Base-by-base conservation (phyloP, 2,113 vertebrate species). In the Hydrolagus affinis region DNA sequence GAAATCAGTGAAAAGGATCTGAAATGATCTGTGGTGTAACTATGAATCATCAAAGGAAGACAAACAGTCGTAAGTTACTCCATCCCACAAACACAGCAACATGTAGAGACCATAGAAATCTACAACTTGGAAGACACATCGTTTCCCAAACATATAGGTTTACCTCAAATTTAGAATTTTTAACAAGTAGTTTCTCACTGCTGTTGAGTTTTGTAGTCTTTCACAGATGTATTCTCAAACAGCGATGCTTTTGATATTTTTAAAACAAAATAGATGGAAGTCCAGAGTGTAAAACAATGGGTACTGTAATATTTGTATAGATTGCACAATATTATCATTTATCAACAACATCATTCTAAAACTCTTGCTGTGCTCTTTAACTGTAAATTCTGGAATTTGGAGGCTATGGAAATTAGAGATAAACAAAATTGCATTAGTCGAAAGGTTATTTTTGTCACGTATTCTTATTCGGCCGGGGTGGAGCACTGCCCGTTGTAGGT, bases 1-100 rank as follows among this genome's bases (percentile, higher is more conserved):
- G 88, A 92, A 88, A 92, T 91, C 85, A 90, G 88, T 89, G 89
- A 91, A 91, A 90, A 91, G 70, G 28, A 71, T 89, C 86, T 85
- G 85, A 73, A 70, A 71, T 85, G 87, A 87, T 66, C 80, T 62
- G 87, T 86, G 86, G 86, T 88, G 86, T 60, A 76, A 72, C 85
- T 30, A 75, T 78, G 85, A 89, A 73, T 87, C 85, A 77, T 57
- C 62, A 87, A 87, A 86, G 80, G 73, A 86, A 28, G 64, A 21
- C 3, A 72, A 21, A 86, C 71, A 86, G 85, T 86, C 72, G 60
- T 9, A 85, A n/a, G 64, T 73, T 25, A n/a, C 11, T 66, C 30
- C 69, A 87, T 85, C 86, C 80, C 57, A 73, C 74, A 78, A 66
- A 87, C 85, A 70, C 4, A 10, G 15, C 30, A 23, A 75, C 14